Conservation (phyloP, 2,797 vertebrate genomes). For the Hydrolagus colliei region DNA sequence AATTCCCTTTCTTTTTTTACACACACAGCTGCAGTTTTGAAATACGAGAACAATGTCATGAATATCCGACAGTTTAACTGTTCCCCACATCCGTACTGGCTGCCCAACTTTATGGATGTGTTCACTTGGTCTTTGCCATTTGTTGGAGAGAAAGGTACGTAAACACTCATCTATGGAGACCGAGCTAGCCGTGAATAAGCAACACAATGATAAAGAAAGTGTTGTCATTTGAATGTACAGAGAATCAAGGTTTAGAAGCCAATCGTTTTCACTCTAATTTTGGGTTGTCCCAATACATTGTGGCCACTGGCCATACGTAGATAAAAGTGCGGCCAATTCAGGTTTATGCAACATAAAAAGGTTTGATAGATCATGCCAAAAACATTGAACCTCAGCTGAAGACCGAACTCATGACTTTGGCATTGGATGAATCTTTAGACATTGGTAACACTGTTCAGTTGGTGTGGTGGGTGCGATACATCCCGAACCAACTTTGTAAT, state of each 20-base stretch:
- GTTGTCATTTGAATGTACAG: too few relatives aligned
- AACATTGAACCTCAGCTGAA: neutral
- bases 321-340: too few relatives aligned
- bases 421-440: neutral
- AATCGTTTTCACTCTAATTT: too few relatives aligned
- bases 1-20: neutral
- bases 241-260: too few relatives aligned
- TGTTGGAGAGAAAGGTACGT: slow-evolving; percentile 87
- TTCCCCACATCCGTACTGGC: slow-evolving; percentile 94
- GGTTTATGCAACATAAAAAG: neutral
- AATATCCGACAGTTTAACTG: slow-evolving; percentile 98
- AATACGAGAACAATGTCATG: slow-evolving; percentile 98
- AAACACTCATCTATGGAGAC: neutral
- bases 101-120: slow-evolving; percentile 98
- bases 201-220: too few relatives aligned
- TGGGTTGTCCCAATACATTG: too few relatives aligned
- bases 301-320: too few relatives aligned
- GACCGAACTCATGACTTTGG: neutral
- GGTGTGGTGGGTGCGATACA: too few relatives aligned
- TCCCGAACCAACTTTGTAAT: too few relatives aligned
- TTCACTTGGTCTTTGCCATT: slow-evolving; percentile 97
- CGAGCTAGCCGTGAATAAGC: too few relatives aligned
- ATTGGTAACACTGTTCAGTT: too few relatives aligned
- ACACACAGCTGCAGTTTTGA: slow-evolving; percentile 82
- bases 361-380: neutral